Evolutionary conservation across 35 echinoderm and acorn worm genomes (phyloP).

Genomic region (Hemicentrotus pulcherrimus): DNA sequence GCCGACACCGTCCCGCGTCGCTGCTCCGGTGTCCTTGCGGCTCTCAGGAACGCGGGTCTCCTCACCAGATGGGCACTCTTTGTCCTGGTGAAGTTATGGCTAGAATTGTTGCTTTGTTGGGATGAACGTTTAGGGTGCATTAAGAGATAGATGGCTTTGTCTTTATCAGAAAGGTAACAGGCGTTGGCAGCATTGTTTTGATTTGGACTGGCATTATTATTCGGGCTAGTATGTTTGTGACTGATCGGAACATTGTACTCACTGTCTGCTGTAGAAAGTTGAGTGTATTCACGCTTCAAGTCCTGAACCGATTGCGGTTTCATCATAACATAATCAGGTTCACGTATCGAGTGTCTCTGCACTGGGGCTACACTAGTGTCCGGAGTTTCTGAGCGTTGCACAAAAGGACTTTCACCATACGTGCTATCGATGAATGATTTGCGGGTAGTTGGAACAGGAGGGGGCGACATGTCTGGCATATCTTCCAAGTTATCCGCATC

Average conservation of each 20-base stretch:
- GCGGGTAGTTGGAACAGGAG: constrained; percentile 23
- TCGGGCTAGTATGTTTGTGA: background rate
- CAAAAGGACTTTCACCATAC: background rate
- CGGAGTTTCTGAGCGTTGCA: background rate
- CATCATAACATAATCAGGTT: constrained; percentile 39
- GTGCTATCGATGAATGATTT: constrained; percentile 32
- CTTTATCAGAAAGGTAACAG: background rate
- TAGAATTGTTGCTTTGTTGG: background rate
- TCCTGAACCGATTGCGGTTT: constrained; percentile 34
- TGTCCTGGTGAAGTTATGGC: background rate
- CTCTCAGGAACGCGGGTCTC: background rate
- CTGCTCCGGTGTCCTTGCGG: constrained; percentile 13
- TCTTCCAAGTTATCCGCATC: constrained; percentile 45
- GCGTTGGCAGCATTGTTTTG: background rate
- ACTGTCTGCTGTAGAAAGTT: background rate
- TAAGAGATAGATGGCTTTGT: background rate
- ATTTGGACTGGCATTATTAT: background rate
- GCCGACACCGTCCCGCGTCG: constrained; percentile 9
- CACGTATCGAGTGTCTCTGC: constrained; percentile 10
- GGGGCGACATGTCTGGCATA: constrained; percentile 42
- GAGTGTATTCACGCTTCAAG: background rate
- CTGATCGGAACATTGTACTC: background rate
- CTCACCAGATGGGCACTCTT: constrained; percentile 27
- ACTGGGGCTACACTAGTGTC: background rate
- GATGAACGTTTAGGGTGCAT: constrained; percentile 19